Evolutionary conservation across 2,113 vertebrate species (phyloP).

Genomic region (Cyanistes caeruleus): DNA sequence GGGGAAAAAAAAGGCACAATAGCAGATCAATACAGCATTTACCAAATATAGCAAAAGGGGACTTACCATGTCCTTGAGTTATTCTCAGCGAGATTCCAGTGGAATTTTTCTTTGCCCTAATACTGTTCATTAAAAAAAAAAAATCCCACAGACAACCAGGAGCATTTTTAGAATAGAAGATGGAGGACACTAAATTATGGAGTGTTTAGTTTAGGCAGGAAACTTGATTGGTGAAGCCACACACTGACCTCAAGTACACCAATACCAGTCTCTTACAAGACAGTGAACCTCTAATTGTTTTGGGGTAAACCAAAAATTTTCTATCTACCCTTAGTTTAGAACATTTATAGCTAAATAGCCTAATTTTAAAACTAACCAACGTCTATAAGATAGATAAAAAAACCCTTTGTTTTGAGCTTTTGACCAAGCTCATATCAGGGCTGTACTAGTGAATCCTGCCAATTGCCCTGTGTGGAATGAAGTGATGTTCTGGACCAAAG

Average conservation of each 20-base stretch:
- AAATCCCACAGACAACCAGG: no score
- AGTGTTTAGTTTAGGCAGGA: not conserved
- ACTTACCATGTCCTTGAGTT: not conserved
- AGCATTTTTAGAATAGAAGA: not conserved
- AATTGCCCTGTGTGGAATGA: rapidly evolving
- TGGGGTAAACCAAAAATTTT: rapidly evolving
- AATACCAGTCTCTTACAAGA: not conserved
- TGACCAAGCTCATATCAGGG: not conserved
- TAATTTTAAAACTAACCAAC: not conserved
- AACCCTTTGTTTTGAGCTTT: not conserved
- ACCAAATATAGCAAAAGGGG: not conserved
- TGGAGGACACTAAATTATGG: rapidly evolving
- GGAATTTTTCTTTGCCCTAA: not conserved
- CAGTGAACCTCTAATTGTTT: not conserved
- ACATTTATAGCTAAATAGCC: rapidly evolving
- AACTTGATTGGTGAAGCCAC: not conserved
- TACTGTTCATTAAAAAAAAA: not conserved
- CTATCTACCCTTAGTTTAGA: not conserved
- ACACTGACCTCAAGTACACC: rapidly evolving
- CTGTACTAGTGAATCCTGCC: rapidly evolving
- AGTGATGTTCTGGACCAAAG: rapidly evolving
- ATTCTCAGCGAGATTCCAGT: not conserved
- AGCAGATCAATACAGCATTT: not conserved
- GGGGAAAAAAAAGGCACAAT: rapidly evolving
- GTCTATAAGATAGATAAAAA: not conserved